phyloP scores from a whole-genome alignment of 2,797 vertebrate genomes.

The Paramormyrops hopkinsi region DNA sequence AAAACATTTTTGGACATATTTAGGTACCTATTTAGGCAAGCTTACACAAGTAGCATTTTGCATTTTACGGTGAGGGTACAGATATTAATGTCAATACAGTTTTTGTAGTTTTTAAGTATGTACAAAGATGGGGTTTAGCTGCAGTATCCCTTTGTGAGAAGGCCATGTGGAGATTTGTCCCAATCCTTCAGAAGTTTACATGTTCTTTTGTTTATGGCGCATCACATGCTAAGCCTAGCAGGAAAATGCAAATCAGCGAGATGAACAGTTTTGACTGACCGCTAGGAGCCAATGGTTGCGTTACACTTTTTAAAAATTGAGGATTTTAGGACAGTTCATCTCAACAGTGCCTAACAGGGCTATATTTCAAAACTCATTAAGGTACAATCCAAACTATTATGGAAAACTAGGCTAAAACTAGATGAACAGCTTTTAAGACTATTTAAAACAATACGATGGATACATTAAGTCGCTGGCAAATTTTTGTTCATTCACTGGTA shows the following conservation, averaged over 20 bases:
- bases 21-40: constrained; percentile 99
- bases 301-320: constrained; percentile 57
- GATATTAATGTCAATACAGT: constrained; percentile 82
- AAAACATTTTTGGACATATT: constrained; percentile 95
- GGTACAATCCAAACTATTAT: constrained; percentile 67
- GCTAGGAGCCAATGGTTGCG: constrained; percentile 44
- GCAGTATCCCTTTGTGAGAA: constrained; percentile 96
- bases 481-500: constrained; percentile 60
- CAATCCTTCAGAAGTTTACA: constrained; percentile 61
- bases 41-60: constrained; percentile 98
- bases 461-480: constrained; percentile 56
- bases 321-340: constrained; percentile 82
- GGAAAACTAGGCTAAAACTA: constrained; percentile 64
- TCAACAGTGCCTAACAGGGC: constrained; percentile 91
- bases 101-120: constrained; percentile 80
- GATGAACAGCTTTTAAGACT: constrained; percentile 80
- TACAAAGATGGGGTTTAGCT: constrained; percentile 88
- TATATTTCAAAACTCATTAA: constrained; percentile 98
- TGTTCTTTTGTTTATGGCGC: constrained; percentile 25
- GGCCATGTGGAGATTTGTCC: constrained; percentile 79
- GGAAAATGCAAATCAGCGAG: constrained; percentile 29
- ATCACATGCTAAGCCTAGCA: constrained; percentile 50
- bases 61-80: constrained; percentile 90
- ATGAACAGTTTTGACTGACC: constrained; percentile 45
- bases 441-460: constrained; percentile 77